Conservation (phyloP, 2,113 vertebrate species). For the Dicerorhinus sumatrensis region DNA sequence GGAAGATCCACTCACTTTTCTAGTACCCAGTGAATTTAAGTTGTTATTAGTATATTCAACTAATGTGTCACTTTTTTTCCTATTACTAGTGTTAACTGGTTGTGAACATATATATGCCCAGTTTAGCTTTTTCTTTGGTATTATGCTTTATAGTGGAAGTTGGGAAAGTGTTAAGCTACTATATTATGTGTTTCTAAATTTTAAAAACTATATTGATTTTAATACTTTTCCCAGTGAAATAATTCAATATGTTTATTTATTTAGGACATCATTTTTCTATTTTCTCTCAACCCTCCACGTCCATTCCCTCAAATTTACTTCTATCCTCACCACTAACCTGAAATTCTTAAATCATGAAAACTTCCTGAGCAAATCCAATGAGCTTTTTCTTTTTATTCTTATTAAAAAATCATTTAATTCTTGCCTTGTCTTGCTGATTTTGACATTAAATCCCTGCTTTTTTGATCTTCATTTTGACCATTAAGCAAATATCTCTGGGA, state of each 20-base stretch:
- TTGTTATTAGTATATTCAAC: neutral
- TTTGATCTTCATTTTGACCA: neutral
- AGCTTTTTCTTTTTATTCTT: neutral
- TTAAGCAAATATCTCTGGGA: neutral
- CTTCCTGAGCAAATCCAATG: neutral
- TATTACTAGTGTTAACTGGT: neutral
- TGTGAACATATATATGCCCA: neutral
- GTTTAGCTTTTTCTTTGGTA: neutral
- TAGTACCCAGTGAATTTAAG: neutral
- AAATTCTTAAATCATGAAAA: neutral
- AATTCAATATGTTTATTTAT: neutral
- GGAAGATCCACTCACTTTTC: neutral
- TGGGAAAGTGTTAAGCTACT: neutral
- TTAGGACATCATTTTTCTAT: neutral
- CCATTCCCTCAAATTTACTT: neutral
- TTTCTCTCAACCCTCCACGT: neutral
- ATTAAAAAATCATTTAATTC: slow-evolving; percentile 34
- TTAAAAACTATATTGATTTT: neutral
- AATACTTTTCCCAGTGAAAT: slow-evolving; percentile 32
- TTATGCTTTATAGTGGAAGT: neutral
- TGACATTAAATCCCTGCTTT: neutral
- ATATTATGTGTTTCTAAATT: neutral
- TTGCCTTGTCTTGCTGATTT: slow-evolving; percentile 31
- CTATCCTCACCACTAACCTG: neutral
- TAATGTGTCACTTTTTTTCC: neutral